Conservation (phyloP, 2,888 invertebrate genomes). For the Galerucella pusilla region DNA sequence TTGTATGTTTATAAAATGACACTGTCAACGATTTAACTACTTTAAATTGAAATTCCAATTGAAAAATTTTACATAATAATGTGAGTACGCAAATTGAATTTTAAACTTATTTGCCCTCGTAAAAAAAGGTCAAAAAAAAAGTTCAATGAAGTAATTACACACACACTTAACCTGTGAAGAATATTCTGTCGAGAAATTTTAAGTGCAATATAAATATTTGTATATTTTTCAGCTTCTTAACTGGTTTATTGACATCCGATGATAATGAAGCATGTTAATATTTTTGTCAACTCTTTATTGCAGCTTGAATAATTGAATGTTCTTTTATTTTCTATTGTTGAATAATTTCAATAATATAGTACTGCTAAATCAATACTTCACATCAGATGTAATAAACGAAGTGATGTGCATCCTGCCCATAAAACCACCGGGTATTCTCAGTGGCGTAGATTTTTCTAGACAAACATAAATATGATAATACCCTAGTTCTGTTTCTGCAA, state of each 20-base stretch:
- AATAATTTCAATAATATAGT: neutral
- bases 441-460: neutral
- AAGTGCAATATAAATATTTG: neutral
- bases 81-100: neutral
- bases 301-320: neutral
- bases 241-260: neutral
- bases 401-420: neutral
- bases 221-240: neutral
- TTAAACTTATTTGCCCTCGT: neutral
- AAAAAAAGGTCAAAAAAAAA: neutral
- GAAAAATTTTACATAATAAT: neutral
- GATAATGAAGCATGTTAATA: neutral
- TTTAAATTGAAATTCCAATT: neutral
- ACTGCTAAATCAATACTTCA: conserved; percentile 2
- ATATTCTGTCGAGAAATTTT: neutral
- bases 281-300: neutral
- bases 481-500: too few species aligned
- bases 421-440: neutral
- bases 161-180: neutral
- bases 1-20: too few species aligned
- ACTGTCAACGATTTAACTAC: too few species aligned
- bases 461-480: too few species aligned
- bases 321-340: neutral
- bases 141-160: neutral
- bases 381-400: neutral